A percentile compares a stretch with the other conserved stretches of the same genome.
These are phyloP conservation scores for Phengaris arion DNA, from an alignment of 2,888 invertebrate genomes.

Conservation along the genomic window DNA sequence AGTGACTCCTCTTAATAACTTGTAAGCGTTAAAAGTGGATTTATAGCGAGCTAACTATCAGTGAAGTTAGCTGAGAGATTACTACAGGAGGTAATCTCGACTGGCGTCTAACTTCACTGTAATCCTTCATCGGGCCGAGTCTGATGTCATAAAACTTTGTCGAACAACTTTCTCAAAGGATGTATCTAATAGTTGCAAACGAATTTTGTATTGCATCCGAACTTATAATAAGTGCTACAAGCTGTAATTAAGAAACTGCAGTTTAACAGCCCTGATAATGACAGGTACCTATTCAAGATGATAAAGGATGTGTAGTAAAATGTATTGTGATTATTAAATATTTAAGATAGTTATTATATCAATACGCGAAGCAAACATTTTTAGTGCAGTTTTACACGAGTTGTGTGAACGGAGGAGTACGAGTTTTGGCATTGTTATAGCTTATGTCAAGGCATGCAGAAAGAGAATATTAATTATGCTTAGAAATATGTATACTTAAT, in stretches of 20 bases:
- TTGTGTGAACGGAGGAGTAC: too few species aligned
- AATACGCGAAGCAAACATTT: too few species aligned
- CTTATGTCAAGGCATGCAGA: too few species aligned
- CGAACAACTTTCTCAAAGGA: slow-evolving; percentile 36
- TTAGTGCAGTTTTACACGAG: too few species aligned
- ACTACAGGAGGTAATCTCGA: slow-evolving; percentile 36
- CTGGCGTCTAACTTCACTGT: slow-evolving; percentile 44
- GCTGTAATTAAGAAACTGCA: not conserved
- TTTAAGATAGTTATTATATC: too few species aligned
- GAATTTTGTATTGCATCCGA: slow-evolving; percentile 30
- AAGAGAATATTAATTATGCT: too few species aligned
- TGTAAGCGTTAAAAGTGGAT: slow-evolving; percentile 28
- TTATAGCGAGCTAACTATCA: slow-evolving; percentile 26
- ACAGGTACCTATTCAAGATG: too few species aligned
- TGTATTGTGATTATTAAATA: too few species aligned
- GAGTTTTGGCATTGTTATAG: too few species aligned
- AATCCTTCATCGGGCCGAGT: slow-evolving; percentile 54
- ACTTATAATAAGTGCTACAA: slow-evolving; percentile 28
- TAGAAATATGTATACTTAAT: too few species aligned
- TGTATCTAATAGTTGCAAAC: slow-evolving; percentile 22
- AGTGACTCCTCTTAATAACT: slow-evolving; percentile 14
- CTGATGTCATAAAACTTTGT: slow-evolving; percentile 53
- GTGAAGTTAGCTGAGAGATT: slow-evolving; percentile 18
- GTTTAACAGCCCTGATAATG: not conserved
- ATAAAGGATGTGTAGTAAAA: too few species aligned